Percentiles rank a stretch among this genome's conserved stretches.
These are phyloP conservation scores for Stenichneumon culpator DNA, from an alignment of 2,888 invertebrate genomes.

Conservation along the genomic window DNA sequence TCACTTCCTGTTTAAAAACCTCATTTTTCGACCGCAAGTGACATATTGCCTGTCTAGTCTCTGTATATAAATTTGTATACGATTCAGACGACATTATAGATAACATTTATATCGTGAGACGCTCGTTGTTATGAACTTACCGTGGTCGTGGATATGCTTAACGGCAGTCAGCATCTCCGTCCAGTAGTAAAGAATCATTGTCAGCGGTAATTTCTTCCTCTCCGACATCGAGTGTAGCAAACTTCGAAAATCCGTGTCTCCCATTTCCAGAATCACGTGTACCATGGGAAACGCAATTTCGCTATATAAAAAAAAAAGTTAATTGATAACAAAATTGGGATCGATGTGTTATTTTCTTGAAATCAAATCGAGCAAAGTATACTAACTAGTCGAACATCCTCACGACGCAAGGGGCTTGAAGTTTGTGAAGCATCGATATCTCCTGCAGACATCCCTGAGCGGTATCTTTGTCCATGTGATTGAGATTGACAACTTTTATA, in stretches of 20 bases:
- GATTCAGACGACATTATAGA: not conserved
- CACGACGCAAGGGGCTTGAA: conserved; percentile 95
- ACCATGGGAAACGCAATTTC: conserved; percentile 88
- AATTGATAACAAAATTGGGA: not conserved
- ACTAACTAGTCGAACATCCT: conserved; percentile 95
- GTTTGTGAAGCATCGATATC: conserved; percentile 91
- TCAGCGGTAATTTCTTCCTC: conserved; percentile 88
- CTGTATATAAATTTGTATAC: not conserved
- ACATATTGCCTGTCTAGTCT: not conserved
- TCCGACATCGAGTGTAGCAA: conserved; percentile 88
- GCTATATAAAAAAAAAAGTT: conserved; percentile 86
- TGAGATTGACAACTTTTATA: conserved; percentile 94
- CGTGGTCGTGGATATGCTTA: conserved; percentile 95
- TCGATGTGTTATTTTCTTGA: not conserved
- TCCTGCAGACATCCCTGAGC: conserved; percentile 95
- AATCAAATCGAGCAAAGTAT: conserved; percentile 2
- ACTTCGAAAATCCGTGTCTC: conserved; percentile 94
- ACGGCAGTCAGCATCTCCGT: conserved; percentile 97
- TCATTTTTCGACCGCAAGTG: not conserved
- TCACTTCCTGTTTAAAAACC: no score
- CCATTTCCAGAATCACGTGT: conserved; percentile 96
- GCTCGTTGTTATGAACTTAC: conserved; percentile 84
- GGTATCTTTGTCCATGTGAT: conserved; percentile 89
- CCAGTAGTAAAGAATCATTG: conserved; percentile 95
- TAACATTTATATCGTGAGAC: not conserved